These are phyloP conservation scores for Stenopsyche tienmushanensis DNA, from an alignment of 1,140 invertebrate species.

Conservation along the genomic window DNA sequence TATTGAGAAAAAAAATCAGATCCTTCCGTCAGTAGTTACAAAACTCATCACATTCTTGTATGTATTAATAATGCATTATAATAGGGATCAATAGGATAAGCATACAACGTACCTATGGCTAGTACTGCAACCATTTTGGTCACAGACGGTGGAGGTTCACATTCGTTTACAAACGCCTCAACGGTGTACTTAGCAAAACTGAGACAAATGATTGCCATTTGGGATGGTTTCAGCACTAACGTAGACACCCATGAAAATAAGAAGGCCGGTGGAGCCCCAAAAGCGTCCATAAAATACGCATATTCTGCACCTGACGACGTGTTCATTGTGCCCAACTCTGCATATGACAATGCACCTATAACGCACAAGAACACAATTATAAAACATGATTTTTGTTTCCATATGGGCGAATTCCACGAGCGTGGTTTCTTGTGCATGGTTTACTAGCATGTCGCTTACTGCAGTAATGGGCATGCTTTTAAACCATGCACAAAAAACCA, in stretches of 20 bases:
- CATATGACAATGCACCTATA: constrained; percentile 85
- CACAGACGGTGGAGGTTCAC: constrained; percentile 68
- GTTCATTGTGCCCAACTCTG: constrained; percentile 91
- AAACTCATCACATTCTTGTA: background rate
- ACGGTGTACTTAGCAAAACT: constrained; percentile 93
- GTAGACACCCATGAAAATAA: constrained; percentile 89
- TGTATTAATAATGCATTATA: background rate
- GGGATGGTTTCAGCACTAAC: constrained; percentile 87
- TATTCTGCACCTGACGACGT: constrained; percentile 92
- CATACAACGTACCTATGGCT: constrained; percentile 66
- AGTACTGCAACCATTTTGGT: constrained; percentile 80
- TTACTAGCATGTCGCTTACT: too few relatives aligned
- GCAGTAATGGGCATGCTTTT: too few relatives aligned
- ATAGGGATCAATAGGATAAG: background rate
- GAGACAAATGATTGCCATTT: constrained; percentile 91
- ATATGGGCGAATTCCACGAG: too few relatives aligned
- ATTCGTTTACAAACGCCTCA: constrained; percentile 86
- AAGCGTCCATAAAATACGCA: constrained; percentile 89
- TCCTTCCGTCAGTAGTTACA: background rate
- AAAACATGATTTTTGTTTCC: too few relatives aligned
- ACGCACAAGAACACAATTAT: constrained; percentile 29
- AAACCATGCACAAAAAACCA: too few relatives aligned
- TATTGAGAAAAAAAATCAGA: constrained; percentile 48
- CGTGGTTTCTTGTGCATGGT: too few relatives aligned
- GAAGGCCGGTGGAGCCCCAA: constrained; percentile 85